Conservation (phyloP, 2,888 invertebrate genomes). For the Caenorhabditis sulstoni region DNA sequence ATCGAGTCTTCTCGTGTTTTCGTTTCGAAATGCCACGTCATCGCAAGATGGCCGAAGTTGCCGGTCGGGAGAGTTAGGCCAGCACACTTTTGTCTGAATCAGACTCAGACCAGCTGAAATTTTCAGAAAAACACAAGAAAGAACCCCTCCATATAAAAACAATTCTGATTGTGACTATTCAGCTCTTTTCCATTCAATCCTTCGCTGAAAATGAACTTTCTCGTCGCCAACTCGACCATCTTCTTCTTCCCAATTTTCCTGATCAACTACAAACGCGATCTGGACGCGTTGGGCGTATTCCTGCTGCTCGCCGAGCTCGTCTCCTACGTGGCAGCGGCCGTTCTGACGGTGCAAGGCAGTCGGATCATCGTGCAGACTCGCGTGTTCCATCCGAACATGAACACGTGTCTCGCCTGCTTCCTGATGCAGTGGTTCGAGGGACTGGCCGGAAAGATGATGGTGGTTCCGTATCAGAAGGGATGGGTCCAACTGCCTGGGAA, state of each 20-base stretch:
- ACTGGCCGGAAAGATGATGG: slow-evolving; percentile 16
- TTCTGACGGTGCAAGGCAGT: neutral
- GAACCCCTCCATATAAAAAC: too few species aligned
- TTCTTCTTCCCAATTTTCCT: slow-evolving; percentile 18
- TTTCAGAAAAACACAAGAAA: too few species aligned
- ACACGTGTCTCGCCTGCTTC: slow-evolving; percentile 1
- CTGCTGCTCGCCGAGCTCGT: neutral
- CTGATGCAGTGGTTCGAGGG: slow-evolving; percentile 28
- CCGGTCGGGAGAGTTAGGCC: too few species aligned
- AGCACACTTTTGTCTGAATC: too few species aligned
- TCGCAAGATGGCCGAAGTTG: too few species aligned
- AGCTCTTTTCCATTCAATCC: too few species aligned
- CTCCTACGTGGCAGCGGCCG: too few species aligned
- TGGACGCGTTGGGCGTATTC: neutral
- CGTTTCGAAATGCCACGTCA: too few species aligned
- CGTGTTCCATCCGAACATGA: slow-evolving; percentile 20
- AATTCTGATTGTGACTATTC: too few species aligned
- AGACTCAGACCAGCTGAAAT: too few species aligned
- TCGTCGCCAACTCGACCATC: slow-evolving; percentile 1
- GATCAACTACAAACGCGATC: slow-evolving; percentile 1
- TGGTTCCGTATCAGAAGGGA: slow-evolving; percentile 27
- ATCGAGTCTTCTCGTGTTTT: too few species aligned
- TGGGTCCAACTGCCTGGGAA: slow-evolving; percentile 14
- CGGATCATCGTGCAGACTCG: neutral
- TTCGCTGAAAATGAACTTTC: neutral